phyloP scores from a whole-genome alignment of 2,113 vertebrate species.

The Eupsittula cactorum region DNA sequence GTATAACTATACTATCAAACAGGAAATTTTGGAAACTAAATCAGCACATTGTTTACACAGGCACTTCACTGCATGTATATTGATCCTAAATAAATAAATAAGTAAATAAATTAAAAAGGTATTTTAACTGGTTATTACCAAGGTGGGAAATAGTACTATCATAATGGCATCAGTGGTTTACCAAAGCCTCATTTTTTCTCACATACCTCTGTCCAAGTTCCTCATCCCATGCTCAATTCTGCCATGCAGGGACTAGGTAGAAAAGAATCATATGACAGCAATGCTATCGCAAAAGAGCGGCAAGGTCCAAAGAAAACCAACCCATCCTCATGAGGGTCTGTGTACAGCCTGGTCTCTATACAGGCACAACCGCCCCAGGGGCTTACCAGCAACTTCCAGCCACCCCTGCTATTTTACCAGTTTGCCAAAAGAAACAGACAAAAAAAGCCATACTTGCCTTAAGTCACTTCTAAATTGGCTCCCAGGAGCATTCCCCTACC shows the following conservation, averaged over 20 bases:
- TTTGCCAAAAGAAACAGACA: slow-evolving; percentile 76
- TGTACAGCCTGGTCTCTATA: slow-evolving; percentile 2
- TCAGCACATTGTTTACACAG: slow-evolving; percentile 39
- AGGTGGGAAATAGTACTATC: background rate
- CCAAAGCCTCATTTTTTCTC: background rate
- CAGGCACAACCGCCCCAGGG: slow-evolving; percentile 39
- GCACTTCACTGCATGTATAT: slow-evolving; percentile 52
- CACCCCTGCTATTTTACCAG: slow-evolving; percentile 73
- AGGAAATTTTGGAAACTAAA: slow-evolving; percentile 51
- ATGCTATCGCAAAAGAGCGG: slow-evolving; percentile 34
- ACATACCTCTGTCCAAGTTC: background rate
- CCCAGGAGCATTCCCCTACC: slow-evolving; percentile 88
- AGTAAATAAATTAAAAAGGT: background rate
- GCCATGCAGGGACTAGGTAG: background rate
- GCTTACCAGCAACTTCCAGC: slow-evolving; percentile 67
- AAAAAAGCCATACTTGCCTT: slow-evolving; percentile 83
- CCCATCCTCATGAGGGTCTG: background rate
- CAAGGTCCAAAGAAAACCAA: slow-evolving; percentile 31
- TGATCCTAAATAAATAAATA: slow-evolving; percentile 3
- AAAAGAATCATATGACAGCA: background rate
- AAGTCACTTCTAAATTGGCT: slow-evolving; percentile 96
- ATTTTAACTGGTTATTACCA: slow-evolving; percentile 15
- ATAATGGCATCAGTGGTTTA: background rate
- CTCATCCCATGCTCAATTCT: background rate
- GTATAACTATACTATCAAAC: slow-evolving; percentile 8